Evolutionary conservation across 2,113 vertebrate species (phyloP).

Genomic region (Pholis gunnellus): DNA sequence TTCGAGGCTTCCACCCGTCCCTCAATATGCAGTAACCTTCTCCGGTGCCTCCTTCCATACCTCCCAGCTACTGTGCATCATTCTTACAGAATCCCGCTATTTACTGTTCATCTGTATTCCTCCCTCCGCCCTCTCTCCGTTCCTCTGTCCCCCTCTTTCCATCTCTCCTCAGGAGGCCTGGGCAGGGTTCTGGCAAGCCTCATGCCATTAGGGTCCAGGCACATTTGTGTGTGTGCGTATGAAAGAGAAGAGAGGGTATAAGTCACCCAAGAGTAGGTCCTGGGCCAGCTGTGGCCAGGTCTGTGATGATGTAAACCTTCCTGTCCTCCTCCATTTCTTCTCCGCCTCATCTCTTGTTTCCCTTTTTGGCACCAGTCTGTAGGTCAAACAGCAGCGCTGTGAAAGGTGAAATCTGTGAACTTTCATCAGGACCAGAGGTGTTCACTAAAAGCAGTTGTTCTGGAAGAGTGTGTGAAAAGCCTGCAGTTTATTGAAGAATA

Average conservation of each 20-base stretch:
- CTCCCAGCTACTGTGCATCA: not conserved
- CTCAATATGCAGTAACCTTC: constrained; percentile 5
- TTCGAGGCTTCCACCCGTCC: not conserved
- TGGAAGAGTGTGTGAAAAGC: not conserved
- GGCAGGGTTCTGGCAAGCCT: constrained; percentile 65
- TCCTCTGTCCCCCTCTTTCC: constrained; percentile 47
- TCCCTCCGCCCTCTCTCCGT: not conserved
- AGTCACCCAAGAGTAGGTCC: constrained; percentile 78
- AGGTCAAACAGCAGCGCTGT: constrained; percentile 32
- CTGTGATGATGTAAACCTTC: constrained; percentile 59
- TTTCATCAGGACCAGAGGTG: not conserved
- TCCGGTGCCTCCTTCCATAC: not conserved
- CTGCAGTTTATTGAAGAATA: not conserved
- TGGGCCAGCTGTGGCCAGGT: constrained; percentile 75
- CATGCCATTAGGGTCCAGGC: constrained; percentile 75
- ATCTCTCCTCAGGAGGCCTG: constrained; percentile 55
- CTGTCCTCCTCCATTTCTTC: constrained; percentile 58
- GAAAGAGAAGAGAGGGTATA: constrained; percentile 58
- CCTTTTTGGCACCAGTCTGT: constrained; percentile 30
- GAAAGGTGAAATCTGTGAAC: constrained; percentile 38
- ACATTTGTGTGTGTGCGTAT: constrained; percentile 40
- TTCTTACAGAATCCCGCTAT: not conserved
- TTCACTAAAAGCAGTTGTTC: not conserved
- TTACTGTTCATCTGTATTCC: constrained; percentile 16
- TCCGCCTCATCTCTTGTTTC: constrained; percentile 46